Conservation (phyloP, 1,140 invertebrate genomes). For the Caenorhabditis remanei region DNA sequence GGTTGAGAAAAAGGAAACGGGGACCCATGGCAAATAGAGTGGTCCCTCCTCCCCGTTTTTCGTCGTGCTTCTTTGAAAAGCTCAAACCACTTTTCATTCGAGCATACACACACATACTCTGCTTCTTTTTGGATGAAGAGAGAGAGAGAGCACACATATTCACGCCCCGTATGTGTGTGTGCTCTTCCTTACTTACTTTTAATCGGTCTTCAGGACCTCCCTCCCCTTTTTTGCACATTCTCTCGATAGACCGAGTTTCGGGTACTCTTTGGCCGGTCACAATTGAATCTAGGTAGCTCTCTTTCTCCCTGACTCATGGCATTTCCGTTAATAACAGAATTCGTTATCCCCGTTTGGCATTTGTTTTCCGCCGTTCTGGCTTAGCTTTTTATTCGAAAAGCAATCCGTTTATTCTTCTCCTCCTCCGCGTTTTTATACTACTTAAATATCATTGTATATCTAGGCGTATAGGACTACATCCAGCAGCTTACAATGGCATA, state of each 20-base stretch:
- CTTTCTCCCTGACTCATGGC: too few relatives aligned
- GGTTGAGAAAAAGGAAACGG: slow-evolving; percentile 1
- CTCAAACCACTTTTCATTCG: slow-evolving; percentile 41
- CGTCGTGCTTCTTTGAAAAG: background rate
- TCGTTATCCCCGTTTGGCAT: slow-evolving; percentile 7
- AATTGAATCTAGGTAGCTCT: too few relatives aligned
- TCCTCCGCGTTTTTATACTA: too few relatives aligned
- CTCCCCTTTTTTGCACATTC: background rate
- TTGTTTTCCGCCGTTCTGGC: background rate
- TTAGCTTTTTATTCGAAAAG: too few relatives aligned
- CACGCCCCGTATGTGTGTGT: background rate
- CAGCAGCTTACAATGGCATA: background rate
- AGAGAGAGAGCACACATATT: background rate
- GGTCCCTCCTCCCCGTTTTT: slow-evolving; percentile 1
- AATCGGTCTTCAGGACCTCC: too few relatives aligned
- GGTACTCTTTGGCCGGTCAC: too few relatives aligned
- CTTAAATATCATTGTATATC: too few relatives aligned
- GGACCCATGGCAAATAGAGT: background rate
- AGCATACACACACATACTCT: background rate
- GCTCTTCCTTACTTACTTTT: slow-evolving; percentile 19
- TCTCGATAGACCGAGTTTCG: too few relatives aligned
- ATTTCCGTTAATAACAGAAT: too few relatives aligned
- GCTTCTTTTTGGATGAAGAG: background rate
- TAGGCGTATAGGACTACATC: too few relatives aligned
- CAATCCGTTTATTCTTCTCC: too few relatives aligned